Percentiles rank a stretch among this genome's conserved stretches.
phyloP scores from a whole-genome alignment of 2,888 invertebrate genomes.

The Sinhomidia bicolor region DNA sequence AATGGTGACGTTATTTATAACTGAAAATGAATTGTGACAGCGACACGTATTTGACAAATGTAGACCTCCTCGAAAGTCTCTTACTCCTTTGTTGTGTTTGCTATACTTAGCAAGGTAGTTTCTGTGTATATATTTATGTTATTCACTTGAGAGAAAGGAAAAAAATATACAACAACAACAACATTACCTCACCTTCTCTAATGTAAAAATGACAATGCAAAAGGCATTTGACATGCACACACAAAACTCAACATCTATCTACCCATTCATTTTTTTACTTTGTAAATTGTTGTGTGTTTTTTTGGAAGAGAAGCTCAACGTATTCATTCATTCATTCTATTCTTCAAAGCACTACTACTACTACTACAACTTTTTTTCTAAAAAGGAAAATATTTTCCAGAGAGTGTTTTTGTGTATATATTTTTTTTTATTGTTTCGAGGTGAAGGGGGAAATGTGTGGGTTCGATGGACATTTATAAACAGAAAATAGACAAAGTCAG shows the following conservation, averaged over 20 bases:
- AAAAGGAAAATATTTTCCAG: constrained; percentile 8
- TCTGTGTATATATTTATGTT: background rate
- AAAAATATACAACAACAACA: background rate
- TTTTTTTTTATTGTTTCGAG: background rate
- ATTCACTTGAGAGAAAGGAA: background rate
- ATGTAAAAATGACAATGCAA: too few relatives aligned
- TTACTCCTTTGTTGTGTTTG: background rate
- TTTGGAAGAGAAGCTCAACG: background rate
- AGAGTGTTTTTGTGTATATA: background rate
- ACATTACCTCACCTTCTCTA: too few relatives aligned
- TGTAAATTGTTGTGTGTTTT: too few relatives aligned
- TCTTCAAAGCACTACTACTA: background rate
- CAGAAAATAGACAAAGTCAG: background rate
- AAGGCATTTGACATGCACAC: too few relatives aligned
- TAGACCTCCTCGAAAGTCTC: constrained; percentile 43
- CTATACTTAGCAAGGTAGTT: background rate
- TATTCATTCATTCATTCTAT: background rate
- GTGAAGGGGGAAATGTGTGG: constrained; percentile 6
- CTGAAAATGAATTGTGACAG: constrained; percentile 41
- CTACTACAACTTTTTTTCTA: background rate
- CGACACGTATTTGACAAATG: constrained; percentile 61
- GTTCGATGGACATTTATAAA: constrained; percentile 1
- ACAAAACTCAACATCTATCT: too few relatives aligned
- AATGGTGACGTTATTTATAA: constrained; percentile 2
- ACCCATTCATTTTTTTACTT: too few relatives aligned